Evolutionary conservation across 2,888 invertebrate species (phyloP), one percentile per base, ranked within the genome.

Genomic region (Hermaeophaga mercurialis): DNA sequence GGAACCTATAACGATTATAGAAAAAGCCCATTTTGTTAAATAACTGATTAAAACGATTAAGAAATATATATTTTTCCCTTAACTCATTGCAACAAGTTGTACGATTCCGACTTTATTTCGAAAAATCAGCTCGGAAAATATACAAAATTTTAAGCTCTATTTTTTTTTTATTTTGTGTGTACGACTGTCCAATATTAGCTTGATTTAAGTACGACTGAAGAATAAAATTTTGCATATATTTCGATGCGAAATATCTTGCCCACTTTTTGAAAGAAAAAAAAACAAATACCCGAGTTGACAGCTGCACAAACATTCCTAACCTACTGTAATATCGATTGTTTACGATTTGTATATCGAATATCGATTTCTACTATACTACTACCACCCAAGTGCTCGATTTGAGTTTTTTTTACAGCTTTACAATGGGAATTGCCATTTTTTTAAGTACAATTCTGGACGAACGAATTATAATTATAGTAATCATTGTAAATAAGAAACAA

Each of bases 361-460:
- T 54, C 58, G 49, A 54, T 58, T 44, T 44, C 28, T 43, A 34
- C 44, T 45, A n/a, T n/a, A 54, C 67, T 65, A 70, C 67, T 70
- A 67, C 69, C 65, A 70, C 68, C 71, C 70, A 71, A 69, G 72
- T 71, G 70, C 70, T 71, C 61, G 46, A 63, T 62, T 68, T 63
- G 55, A 66, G 64, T 28, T 43, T 3, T 39, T 64, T 65, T 67
- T 67, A 68, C 69, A 67, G 66, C 67, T 66, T 68, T 69, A 70
- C 66, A 69, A 65, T 65, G 58, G 58, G 62, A 64, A 59, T 45
- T 39, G 24, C 19, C 12, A 24, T 43, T 24, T 46, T n/a, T 62
- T 73, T 74, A 74, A 74, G 74, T 74, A 74, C 74, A 66, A 67
- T 65, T 72, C 69, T 73, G 74, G 73, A 74, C 74, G 73, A 73